Evolutionary conservation across 2,888 invertebrate genomes (phyloP), one percentile per base, ranked within the genome.

Genomic region (Mayetiola destructor): DNA sequence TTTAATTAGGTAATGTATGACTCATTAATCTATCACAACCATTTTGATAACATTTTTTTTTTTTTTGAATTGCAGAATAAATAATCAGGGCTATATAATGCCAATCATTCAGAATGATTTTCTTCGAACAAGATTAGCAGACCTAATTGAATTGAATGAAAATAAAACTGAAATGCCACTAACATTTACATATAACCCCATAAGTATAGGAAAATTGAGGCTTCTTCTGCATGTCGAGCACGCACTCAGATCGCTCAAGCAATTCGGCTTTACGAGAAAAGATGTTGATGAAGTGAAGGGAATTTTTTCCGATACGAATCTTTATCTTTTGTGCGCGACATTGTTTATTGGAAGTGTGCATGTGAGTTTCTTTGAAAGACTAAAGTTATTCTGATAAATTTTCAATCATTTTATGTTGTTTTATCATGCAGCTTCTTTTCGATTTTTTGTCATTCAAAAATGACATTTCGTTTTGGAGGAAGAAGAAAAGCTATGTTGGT

Each of bases 381-480:
- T 3, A 16, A n/a, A 3, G 20, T 12, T 32, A 55, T 40, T 5
- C 53, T 37, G 40, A 36, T 53, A 36, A 18, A 16, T 32, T 23
- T 30, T 56, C 56, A 36, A 14, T 40, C 48, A 36, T 54, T 35
- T 39, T 20, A 40, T 20, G 3, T 52, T 29, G 27, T 36, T 3
- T 35, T 57, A 56, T 60, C 62, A 57, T 78, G 16, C 78, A 97
- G 92, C 75, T 97, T 60, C 73, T 97, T 39, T 92, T 99, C 67
- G 97, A 99, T 70, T 92, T 97, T 68, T 75, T 99, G 57, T 93
- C 97, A 0, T 95, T 99, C 69, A 99, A 97, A 77, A 96, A 95
- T 70, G 97, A 99, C 66, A 88, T 99, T 0, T 81, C 81, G 57
- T 99, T 96, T 71, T 99, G 99, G 97, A 81, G 85, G 58, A 79